These are phyloP conservation scores for Conopomorpha cramerella DNA, from an alignment of 1,140 invertebrate genomes.

Conservation along the genomic window DNA sequence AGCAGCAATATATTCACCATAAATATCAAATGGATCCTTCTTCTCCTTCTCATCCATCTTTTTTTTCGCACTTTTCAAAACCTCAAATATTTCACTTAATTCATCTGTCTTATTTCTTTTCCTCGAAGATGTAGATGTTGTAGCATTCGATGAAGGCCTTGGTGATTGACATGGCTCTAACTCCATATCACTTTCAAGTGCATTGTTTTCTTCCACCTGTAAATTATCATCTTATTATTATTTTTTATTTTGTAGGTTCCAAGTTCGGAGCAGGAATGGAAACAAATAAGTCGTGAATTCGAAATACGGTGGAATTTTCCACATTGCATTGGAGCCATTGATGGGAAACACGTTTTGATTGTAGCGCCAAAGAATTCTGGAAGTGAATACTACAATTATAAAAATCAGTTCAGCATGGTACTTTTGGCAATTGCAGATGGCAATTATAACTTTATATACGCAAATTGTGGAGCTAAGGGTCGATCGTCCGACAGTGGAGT, in stretches of 20 bases:
- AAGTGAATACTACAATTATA: conserved; percentile 17
- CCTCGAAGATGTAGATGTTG: background rate
- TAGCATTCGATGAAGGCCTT: conserved; percentile 2
- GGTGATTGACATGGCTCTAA: background rate
- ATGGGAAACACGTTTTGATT: conserved; percentile 16
- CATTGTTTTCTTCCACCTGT: too few relatives aligned
- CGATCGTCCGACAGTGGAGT: conserved; percentile 10
- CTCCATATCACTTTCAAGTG: too few relatives aligned
- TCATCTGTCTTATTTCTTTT: conserved; percentile 3
- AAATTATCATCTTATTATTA: conserved; percentile 1
- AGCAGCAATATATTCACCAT: conserved; percentile 3
- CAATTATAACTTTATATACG: conserved; percentile 17
- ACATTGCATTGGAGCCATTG: conserved; percentile 6
- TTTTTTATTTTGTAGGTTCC: conserved; percentile 4
- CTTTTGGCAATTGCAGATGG: conserved; percentile 20
- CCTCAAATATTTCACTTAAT: conserved; percentile 3
- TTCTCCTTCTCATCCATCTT: background rate
- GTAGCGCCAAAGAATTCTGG: conserved; percentile 10
- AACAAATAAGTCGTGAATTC: conserved; percentile 4
- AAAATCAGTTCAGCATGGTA: conserved; percentile 15
- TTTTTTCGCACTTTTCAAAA: conserved; percentile 2
- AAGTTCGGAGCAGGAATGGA: conserved; percentile 5
- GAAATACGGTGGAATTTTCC: conserved; percentile 5
- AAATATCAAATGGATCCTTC: conserved; percentile 3
- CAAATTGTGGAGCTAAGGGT: conserved; percentile 8